Percentiles rank a stretch among this genome's conserved stretches.
These are phyloP conservation scores for Ephialtes manifestator DNA, from an alignment of 2,888 invertebrate species.

Conservation along the genomic window DNA sequence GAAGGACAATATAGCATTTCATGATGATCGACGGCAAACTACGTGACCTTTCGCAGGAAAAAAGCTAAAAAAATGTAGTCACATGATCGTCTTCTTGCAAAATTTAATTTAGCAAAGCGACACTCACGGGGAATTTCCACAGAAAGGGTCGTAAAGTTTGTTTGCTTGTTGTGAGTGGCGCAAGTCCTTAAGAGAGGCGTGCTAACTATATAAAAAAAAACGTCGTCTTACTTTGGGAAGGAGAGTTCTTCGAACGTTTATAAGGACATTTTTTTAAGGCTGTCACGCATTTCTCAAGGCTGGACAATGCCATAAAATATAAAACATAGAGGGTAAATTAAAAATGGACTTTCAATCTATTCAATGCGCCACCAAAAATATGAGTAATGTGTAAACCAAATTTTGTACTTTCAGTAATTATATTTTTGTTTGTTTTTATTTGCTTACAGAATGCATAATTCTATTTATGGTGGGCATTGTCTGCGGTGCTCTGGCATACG, in stretches of 20 bases:
- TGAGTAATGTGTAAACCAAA: background rate
- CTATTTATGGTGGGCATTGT: slow-evolving; percentile 82
- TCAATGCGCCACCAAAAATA: background rate
- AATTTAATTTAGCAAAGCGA: background rate
- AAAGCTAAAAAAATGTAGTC: background rate
- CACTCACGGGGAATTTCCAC: background rate
- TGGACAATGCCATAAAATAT: background rate
- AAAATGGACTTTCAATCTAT: background rate
- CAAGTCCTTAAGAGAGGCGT: background rate
- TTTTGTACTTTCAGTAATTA: background rate
- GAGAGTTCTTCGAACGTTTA: background rate
- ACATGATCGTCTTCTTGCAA: background rate
- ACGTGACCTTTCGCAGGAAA: background rate
- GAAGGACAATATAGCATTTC: background rate
- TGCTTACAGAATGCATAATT: slow-evolving; percentile 84
- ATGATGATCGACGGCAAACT: background rate
- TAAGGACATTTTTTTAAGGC: background rate
- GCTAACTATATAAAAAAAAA: background rate
- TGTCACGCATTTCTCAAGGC: background rate
- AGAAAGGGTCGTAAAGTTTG: background rate
- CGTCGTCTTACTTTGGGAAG: background rate
- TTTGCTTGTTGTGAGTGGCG: background rate
- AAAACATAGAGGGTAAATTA: background rate
- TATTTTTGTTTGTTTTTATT: slow-evolving; percentile 20
- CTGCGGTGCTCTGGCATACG: slow-evolving; percentile 80